These are phyloP conservation scores for Phodopus roborovskii DNA, from an alignment of 2,113 vertebrate species.

Conservation along the genomic window DNA sequence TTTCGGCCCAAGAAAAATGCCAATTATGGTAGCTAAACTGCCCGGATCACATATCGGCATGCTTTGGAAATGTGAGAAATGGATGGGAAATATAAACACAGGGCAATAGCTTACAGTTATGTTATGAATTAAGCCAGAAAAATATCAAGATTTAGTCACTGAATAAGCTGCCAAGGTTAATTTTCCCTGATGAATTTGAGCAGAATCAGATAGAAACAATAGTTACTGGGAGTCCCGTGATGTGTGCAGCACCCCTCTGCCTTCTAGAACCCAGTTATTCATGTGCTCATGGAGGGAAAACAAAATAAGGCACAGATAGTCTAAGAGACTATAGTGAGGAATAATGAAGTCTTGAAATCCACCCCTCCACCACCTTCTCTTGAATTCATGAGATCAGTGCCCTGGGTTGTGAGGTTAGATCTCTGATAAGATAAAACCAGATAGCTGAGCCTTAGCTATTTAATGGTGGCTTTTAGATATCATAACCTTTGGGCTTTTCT, in stretches of 20 bases:
- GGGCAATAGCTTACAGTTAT: constrained; percentile 90
- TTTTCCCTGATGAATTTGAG: constrained; percentile 89
- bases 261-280: constrained; percentile 65
- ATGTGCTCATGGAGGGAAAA: constrained; percentile 25
- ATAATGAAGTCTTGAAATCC: constrained; percentile 23
- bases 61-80: constrained; percentile 93
- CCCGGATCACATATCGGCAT: constrained; percentile 89
- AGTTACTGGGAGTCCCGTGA: constrained; percentile 65
- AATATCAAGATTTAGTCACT: constrained; percentile 91
- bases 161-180: constrained; percentile 90
- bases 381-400: constrained; percentile 35
- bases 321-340: constrained; percentile 33
- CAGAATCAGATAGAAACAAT: constrained; percentile 87
- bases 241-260: constrained; percentile 51
- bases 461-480: background rate
- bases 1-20: constrained; percentile 90
- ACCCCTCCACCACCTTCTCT: constrained; percentile 24
- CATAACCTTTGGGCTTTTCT: background rate
- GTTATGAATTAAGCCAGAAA: constrained; percentile 91
- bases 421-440: background rate
- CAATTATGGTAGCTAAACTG: constrained; percentile 92
- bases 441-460: background rate
- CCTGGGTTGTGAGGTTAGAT: constrained; percentile 7
- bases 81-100: constrained; percentile 90
- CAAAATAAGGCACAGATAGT: background rate